Evolutionary conservation across 2,113 vertebrate species (phyloP).

Genomic region (Podocnemis expansa): DNA sequence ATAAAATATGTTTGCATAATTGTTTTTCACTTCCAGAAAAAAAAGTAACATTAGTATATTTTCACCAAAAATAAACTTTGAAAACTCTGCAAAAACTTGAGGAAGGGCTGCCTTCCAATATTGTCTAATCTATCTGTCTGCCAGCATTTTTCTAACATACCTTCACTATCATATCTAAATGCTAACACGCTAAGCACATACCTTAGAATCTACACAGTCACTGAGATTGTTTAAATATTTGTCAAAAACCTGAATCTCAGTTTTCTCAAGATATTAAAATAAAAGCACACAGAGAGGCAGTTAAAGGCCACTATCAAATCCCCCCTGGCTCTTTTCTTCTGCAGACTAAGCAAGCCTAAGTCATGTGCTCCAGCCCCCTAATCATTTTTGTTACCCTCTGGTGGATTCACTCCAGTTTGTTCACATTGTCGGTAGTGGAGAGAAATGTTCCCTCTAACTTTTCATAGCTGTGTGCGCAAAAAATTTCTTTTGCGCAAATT

Average conservation of each 20-base stretch:
- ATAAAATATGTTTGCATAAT: neutral
- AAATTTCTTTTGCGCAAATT: too few relatives aligned
- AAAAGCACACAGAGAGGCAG: neutral
- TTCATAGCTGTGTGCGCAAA: too few relatives aligned
- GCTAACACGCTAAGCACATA: accelerated
- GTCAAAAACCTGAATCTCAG: neutral
- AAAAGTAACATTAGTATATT: neutral
- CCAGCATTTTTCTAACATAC: neutral
- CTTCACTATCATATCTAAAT: neutral
- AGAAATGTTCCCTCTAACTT: too few relatives aligned
- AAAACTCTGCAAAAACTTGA: neutral
- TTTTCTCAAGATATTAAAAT: neutral
- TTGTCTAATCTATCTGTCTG: accelerated
- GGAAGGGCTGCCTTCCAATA: neutral
- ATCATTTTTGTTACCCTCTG: too few relatives aligned
- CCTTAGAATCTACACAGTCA: neutral
- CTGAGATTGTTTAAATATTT: neutral
- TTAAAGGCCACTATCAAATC: too few relatives aligned
- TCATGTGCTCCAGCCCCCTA: too few relatives aligned
- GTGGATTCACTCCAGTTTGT: too few relatives aligned
- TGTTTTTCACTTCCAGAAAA: accelerated
- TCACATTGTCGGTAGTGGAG: too few relatives aligned
- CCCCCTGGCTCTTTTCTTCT: too few relatives aligned
- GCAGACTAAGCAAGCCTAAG: too few relatives aligned
- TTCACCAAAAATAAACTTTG: neutral